A percentile compares a stretch with the other conserved stretches of the same genome.
These are phyloP conservation scores for Chiroxiphia lanceolata DNA, from an alignment of 2,797 vertebrate genomes.

Conservation along the genomic window DNA sequence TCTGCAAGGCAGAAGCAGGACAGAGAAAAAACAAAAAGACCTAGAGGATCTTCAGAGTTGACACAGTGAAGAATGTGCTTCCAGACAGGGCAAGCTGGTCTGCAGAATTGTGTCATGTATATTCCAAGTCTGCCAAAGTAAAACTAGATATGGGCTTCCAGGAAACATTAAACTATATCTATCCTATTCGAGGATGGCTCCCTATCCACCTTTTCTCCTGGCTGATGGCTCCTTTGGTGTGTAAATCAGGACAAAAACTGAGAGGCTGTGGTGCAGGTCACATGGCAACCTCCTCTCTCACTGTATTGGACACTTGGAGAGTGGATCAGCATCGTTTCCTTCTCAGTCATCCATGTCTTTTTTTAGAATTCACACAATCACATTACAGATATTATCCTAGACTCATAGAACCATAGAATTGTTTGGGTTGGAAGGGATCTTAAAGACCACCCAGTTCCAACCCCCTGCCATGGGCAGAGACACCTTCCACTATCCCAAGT, in stretches of 20 bases:
- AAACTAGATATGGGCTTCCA: neutral
- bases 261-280: neutral
- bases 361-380: neutral
- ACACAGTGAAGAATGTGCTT: neutral
- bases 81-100: neutral
- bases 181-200: neutral
- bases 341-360: neutral
- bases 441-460: neutral
- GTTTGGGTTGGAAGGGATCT: neutral
- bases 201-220: neutral
- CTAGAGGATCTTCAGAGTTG: neutral
- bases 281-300: neutral
- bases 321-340: neutral
- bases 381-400: neutral
- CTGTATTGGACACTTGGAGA: neutral
- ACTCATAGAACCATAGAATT: neutral
- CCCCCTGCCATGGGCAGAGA: neutral
- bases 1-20: neutral
- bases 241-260: neutral
- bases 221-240: neutral
- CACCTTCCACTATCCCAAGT: too few species aligned
- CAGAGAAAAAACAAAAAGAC: neutral
- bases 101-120: neutral
- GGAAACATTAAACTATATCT: neutral
- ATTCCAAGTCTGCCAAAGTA: neutral